Conservation (phyloP, 2,888 invertebrate species). For the Bimastos eiseni region DNA sequence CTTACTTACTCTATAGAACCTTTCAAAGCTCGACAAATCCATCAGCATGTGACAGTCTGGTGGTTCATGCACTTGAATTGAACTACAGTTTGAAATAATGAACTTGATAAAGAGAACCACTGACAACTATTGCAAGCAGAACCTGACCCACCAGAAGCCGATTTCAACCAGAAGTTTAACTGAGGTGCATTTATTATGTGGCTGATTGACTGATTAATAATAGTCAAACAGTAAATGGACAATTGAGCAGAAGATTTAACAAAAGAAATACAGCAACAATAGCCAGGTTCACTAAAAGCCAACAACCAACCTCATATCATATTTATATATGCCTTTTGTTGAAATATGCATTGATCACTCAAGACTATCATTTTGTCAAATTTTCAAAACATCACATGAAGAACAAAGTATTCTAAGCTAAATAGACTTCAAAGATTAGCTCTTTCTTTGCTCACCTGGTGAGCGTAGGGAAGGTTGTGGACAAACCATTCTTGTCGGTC, state of each 20-base stretch:
- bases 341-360: neutral
- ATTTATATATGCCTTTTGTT: neutral
- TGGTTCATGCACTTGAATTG: neutral
- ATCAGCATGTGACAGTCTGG: neutral
- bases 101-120: neutral
- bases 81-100: neutral
- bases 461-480: constrained; percentile 51
- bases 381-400: neutral
- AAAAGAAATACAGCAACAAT: neutral
- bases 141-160: neutral
- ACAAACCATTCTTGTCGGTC: constrained; percentile 50
- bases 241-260: neutral
- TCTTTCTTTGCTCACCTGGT: constrained; percentile 43
- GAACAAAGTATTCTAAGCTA: neutral
- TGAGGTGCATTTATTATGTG: too few relatives aligned
- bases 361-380: neutral
- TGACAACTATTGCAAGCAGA: neutral
- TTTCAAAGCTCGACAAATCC: neutral
- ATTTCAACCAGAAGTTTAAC: neutral
- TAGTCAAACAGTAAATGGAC: neutral
- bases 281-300: too few relatives aligned
- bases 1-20: too few relatives aligned
- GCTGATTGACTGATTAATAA: neutral
- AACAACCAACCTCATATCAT: neutral
- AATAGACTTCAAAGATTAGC: neutral